A percentile compares a stretch with the other conserved stretches of the same genome.
Evolutionary conservation across 1,140 invertebrate species (phyloP).

Genomic region (Cryptotermes secundus): DNA sequence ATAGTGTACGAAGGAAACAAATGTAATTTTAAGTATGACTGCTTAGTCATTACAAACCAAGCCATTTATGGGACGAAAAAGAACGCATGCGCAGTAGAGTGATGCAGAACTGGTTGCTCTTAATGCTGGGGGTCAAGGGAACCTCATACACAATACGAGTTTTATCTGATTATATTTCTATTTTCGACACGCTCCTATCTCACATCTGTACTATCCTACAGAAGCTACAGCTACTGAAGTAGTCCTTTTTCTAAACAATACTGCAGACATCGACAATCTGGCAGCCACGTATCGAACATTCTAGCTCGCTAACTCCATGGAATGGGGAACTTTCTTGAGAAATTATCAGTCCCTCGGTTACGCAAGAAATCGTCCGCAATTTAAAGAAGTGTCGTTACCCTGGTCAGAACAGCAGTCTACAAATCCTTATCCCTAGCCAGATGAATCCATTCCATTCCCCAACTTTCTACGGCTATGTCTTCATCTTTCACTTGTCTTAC

Average conservation of each 20-base stretch:
- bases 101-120: background rate
- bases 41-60: background rate
- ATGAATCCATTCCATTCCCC: no score
- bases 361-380: no score
- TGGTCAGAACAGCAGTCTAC: no score
- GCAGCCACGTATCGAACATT: background rate
- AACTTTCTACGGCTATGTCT: no score
- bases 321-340: no score
- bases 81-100: background rate
- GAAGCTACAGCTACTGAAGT: background rate
- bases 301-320: no score
- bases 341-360: no score
- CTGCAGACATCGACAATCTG: background rate
- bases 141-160: background rate
- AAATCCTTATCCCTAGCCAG: no score
- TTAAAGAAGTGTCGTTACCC: no score
- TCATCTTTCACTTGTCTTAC: no score
- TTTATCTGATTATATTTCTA: conserved; percentile 7
- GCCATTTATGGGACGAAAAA: background rate
- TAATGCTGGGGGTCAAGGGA: background rate
- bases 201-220: background rate
- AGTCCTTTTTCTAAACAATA: background rate
- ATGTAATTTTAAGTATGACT: background rate
- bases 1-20: no score
- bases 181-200: background rate